Evolutionary conservation across 2,113 vertebrate genomes (phyloP), one percentile per base, ranked within the genome.

Genomic region (Anhinga rufa): DNA sequence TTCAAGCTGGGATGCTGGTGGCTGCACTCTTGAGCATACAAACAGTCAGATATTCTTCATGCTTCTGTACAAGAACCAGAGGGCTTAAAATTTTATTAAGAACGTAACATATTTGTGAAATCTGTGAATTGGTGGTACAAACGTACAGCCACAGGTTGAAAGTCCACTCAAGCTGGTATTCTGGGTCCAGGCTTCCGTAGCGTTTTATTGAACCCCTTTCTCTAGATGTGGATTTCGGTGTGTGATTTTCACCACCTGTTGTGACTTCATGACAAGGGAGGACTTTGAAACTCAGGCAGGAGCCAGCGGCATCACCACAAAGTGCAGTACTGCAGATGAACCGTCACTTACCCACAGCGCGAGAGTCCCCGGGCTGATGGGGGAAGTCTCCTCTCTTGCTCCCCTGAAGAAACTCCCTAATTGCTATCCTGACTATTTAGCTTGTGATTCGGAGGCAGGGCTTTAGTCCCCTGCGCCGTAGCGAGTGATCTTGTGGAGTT

Each of bases 291-390:
- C 14, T 12, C 22, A 7, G 38, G 42, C 42, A 14, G 65, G 36
- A 85, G 40, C 40, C 14, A 1, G 44, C 0, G 0, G 58, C 29
- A 5, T 46, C 44, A 5, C 51, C 1, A 0, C 24, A 1, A 4
- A 87, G 80, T 20, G 7, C 42, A 9, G 34, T 34, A 11, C 42
- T 42, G 38, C 69, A 42, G 12, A 1, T 15, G 60, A 34, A 17
- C 4, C 2, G 19, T 75, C 49, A 10, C 40, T 34, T 22, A 36
- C 10, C 32, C 80, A 9, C 17, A 28, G 34, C 51, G 2, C 12
- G 6, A 2, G 54, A 9, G 19, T 26, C 34, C 76, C 60, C 40
- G 55, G 9, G 38, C 44, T 85, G 46, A 12, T 2, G 9, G 24
- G 26, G 66, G 26, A 48, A 21, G 22, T 54, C 42, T 79, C 15